Percentiles rank a stretch among this genome's conserved stretches.
Conservation (phyloP, 2,113 vertebrate genomes). For the Burhinus oedicnemus region DNA sequence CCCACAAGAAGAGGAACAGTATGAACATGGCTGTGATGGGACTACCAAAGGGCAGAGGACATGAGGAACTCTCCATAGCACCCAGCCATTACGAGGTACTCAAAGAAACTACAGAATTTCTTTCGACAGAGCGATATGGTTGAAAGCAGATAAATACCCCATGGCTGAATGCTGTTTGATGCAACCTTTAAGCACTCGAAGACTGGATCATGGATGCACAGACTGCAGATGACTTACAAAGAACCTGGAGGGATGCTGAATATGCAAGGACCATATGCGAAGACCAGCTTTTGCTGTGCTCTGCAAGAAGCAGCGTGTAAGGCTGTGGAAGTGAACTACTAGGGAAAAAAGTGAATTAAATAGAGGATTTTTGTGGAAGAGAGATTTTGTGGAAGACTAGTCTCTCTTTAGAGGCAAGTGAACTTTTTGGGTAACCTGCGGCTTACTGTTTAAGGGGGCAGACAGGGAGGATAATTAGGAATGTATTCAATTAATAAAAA, state of each 20-base stretch:
- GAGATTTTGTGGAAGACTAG: not conserved
- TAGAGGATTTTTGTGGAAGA: not conserved
- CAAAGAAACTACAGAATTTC: not conserved
- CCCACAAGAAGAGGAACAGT: not conserved
- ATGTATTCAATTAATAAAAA: not conserved
- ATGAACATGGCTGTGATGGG: not conserved
- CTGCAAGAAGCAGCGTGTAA: not conserved
- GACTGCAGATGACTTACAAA: not conserved
- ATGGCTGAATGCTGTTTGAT: not conserved
- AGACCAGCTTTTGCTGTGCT: not conserved
- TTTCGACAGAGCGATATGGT: not conserved
- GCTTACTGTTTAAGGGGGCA: not conserved
- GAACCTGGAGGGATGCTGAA: not conserved
- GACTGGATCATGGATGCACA: not conserved
- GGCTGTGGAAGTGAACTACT: not conserved
- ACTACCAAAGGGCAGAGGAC: not conserved
- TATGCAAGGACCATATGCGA: not conserved
- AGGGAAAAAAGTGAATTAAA: accelerated
- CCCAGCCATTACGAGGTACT: not conserved
- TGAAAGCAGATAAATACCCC: not conserved
- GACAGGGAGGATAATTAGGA: not conserved
- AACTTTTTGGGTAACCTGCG: not conserved
- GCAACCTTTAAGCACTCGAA: not conserved
- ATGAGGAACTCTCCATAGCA: not conserved
- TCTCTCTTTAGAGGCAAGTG: not conserved